Evolutionary conservation across 64 coral and sea anemone species (phyloP).

Genomic region (Anthopleura sola): DNA sequence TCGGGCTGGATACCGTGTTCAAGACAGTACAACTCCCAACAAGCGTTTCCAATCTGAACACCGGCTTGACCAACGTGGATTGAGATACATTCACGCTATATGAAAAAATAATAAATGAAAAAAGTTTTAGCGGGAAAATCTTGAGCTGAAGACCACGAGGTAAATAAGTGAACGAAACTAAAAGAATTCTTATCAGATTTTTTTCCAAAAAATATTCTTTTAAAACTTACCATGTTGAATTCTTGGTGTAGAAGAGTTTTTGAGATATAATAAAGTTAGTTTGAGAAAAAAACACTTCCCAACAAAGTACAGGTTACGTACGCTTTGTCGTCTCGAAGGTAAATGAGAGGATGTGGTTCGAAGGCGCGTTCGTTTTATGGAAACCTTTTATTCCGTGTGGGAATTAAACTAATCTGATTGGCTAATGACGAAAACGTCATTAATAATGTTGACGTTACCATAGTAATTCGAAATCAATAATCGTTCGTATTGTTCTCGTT

Average conservation of each 20-base stretch:
- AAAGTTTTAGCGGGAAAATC: neutral
- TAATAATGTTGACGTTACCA: neutral
- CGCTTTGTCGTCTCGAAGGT: neutral
- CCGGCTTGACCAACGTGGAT: conserved; percentile 87
- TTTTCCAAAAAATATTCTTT: neutral
- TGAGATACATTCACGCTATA: conserved; percentile 81
- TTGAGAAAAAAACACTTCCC: neutral
- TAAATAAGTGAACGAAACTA: neutral
- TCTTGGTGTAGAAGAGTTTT: neutral
- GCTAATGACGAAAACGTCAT: neutral
- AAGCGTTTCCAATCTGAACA: conserved; percentile 80
- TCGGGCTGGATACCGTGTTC: conserved; percentile 73
- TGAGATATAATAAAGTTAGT: neutral
- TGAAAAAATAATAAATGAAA: neutral
- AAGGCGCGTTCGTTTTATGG: neutral
- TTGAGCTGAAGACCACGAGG: neutral
- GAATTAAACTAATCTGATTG: neutral
- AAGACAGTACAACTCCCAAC: conserved; percentile 79
- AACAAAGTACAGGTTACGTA: neutral
- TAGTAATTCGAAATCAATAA: neutral
- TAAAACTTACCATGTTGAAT: conserved; percentile 24
- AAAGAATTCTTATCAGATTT: neutral
- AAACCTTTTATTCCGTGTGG: neutral
- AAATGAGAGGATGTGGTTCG: neutral
- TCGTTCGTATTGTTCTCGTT: neutral